Evolutionary conservation across 1,140 invertebrate species (phyloP), one percentile per base, ranked within the genome.

Genomic region (Drosophila simulans): DNA sequence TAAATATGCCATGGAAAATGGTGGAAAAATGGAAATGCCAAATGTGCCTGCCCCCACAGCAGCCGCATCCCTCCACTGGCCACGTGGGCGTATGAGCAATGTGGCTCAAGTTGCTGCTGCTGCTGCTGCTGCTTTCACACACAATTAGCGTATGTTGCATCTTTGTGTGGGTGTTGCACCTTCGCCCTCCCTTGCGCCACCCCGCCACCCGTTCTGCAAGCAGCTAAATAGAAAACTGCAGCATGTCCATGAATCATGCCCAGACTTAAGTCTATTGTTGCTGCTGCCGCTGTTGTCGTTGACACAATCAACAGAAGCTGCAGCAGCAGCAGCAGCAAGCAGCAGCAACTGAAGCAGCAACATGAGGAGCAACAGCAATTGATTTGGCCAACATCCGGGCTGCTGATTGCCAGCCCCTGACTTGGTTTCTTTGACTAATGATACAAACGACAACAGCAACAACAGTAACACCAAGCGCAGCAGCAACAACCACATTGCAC

Each of bases 381-480:
- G 66, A 70, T 70, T 70, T 70, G 66, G 66, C 52, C 66, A 70
- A 70, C 66, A 70, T 56, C 69, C 64, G 64, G 66, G 68, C 77
- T 88, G 88, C 80, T 84, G 83, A 91, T 90, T 90, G 85, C 86
- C 70, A 80, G 75, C 56, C 54, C 74, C 64, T 78, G 83, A 77
- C 62, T 70, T 70, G 59, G 77, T 70, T 71, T 80, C 58, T 70
- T 91, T 91, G 89, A 91, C 84, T 91, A 91, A 91, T 91, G 89
- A 91, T 83, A 89, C 71, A 70, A 81, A 88, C 80, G 68, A 60
- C 80, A 65, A 72, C 74, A 74, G 57, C 59, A 52, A 45, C 56
- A 46, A 45, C 56, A 46, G 15, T 45, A 71, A 43, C 58, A 56
- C 45, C 72, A 57, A 25, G 39, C 53, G 31, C 77, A 80, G 46